A percentile compares a stretch with the other conserved stretches of the same genome.
phyloP scores from a whole-genome alignment of 2,797 vertebrate species.

The Pipistrellus pipistrellus region DNA sequence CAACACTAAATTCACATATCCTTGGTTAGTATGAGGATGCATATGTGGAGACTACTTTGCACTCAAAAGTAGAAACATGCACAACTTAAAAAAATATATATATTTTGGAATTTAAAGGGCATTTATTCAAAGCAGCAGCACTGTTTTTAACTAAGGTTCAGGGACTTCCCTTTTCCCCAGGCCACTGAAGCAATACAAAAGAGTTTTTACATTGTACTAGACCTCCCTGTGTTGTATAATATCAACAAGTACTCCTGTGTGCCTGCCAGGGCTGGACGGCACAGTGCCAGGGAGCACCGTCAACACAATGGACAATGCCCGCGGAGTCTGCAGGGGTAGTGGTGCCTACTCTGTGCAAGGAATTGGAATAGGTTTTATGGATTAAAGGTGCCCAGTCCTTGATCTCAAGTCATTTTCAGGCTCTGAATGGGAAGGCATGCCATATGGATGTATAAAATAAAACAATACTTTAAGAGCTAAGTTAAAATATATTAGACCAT shows the following conservation, averaged over 20 bases:
- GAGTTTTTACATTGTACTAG: not conserved
- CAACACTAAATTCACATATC: not conserved
- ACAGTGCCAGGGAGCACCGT: not conserved
- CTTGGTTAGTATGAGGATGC: not conserved
- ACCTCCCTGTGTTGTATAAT: not conserved
- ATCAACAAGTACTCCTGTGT: not conserved
- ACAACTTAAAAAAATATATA: not conserved
- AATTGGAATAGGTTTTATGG: not conserved
- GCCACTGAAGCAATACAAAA: not conserved
- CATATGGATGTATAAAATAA: not conserved
- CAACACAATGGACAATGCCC: not conserved
- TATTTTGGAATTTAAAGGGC: constrained; percentile 25
- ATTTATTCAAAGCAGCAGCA: not conserved
- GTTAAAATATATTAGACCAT: not conserved
- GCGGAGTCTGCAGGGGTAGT: too few relatives aligned
- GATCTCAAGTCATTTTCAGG: not conserved
- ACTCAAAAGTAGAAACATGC: not conserved
- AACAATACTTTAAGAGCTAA: not conserved
- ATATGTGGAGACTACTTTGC: not conserved
- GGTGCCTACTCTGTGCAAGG: too few relatives aligned
- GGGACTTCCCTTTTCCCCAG: not conserved
- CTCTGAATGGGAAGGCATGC: not conserved
- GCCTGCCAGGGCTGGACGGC: not conserved
- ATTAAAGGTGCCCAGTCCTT: not conserved
- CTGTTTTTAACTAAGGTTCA: not conserved